Conservation (phyloP, 2,113 vertebrate species). For the Peucedramus taeniatus region DNA sequence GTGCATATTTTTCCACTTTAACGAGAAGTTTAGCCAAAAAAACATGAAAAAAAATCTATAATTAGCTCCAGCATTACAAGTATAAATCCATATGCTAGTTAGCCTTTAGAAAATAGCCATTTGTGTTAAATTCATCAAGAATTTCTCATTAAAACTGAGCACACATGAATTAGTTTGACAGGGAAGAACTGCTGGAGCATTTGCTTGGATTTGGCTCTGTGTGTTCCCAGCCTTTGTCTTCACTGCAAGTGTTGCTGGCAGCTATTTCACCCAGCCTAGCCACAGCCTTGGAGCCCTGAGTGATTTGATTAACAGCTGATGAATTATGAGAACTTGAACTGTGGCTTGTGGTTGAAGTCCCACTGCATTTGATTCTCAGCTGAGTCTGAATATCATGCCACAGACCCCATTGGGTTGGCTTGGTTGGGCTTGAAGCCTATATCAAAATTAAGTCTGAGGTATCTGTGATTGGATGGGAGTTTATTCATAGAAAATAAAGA, state of each 20-base stretch:
- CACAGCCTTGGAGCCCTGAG: neutral
- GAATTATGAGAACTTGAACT: neutral
- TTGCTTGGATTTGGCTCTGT: neutral
- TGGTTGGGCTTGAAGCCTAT: neutral
- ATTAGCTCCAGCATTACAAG: slow-evolving; percentile 1
- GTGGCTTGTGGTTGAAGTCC: neutral
- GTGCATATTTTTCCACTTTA: slow-evolving; percentile 1
- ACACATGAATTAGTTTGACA: neutral
- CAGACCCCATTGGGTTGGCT: neutral
- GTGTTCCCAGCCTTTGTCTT: neutral
- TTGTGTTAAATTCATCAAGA: slow-evolving; percentile 36
- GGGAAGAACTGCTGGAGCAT: neutral
- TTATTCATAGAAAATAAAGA: neutral
- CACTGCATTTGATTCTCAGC: neutral
- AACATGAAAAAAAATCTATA: neutral
- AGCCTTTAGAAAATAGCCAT: neutral
- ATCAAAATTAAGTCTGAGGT: neutral
- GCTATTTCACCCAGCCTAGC: neutral
- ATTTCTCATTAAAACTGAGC: neutral
- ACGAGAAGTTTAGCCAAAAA: neutral
- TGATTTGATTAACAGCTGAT: neutral
- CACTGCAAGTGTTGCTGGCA: neutral
- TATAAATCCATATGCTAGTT: neutral
- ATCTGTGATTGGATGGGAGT: neutral
- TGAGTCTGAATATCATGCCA: neutral